These are phyloP conservation scores for Enteromius fasciolatus DNA, from an alignment of 2,797 vertebrate genomes.

Conservation along the genomic window DNA sequence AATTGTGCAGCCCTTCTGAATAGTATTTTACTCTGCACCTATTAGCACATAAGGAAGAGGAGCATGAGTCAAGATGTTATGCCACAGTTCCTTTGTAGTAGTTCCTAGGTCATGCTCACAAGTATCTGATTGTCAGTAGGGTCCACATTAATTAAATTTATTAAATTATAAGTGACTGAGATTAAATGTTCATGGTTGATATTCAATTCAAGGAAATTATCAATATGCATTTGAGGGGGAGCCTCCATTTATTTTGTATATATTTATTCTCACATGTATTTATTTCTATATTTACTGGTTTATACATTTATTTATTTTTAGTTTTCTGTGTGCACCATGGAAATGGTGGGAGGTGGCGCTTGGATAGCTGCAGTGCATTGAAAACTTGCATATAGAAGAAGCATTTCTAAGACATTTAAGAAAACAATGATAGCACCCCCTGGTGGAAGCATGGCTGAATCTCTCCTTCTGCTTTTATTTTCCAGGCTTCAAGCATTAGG, in stretches of 20 bases:
- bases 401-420: not conserved
- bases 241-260: not conserved
- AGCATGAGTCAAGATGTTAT: no score
- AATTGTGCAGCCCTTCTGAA: no score
- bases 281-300: not conserved
- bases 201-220: no score
- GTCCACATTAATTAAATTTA: no score
- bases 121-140: no score
- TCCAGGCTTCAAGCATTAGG: conserved; percentile 78
- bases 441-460: not conserved
- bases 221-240: no score
- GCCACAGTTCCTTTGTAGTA: no score
- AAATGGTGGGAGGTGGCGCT: not conserved
- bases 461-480: not conserved
- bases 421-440: not conserved
- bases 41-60: no score
- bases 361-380: not conserved
- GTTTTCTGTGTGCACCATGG: not conserved
- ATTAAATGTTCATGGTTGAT: no score
- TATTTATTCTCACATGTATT: not conserved
- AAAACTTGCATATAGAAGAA: not conserved
- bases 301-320: not conserved
- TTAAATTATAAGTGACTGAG: no score
- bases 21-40: no score
- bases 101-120: no score